Evolutionary conservation across 2,113 vertebrate genomes (phyloP), one percentile per base, ranked within the genome.

Genomic region (Lathamus discolor): DNA sequence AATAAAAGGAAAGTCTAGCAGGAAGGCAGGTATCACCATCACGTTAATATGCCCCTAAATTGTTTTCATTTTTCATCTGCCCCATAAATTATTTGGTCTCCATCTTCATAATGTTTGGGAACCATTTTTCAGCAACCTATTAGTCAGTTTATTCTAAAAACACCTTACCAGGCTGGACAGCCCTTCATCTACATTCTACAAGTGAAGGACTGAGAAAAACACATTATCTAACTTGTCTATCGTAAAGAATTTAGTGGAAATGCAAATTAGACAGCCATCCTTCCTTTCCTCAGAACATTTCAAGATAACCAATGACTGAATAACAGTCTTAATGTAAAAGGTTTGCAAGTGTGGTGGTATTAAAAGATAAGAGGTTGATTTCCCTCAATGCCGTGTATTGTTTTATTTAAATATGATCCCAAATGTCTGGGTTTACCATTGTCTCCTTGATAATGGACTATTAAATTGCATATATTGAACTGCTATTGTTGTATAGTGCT

Each of bases 301-400:
- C 17, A 52, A 80, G 51, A 86, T 68, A 88, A 86, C 29, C 59
- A 14, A 59, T 88, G 63, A 43, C 64, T 70, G 44, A 54, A 2
- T 67, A 73, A 76, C 44, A 78, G 24, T 66, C 41, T 54, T 67
- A 86, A 77, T 48, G 35, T 48, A 81, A 69, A 59, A 77, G 14
- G 17, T 78, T 72, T 86, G 61, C 35, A 90, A 82, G 16, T 44
- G 20, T 83, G 29, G 33, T 70, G 43, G 35, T 44, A 75, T 82
- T 92, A 75, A 86, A 81, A 93, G 69, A 79, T 86, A 95, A 83
- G 76, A 96, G 24, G 29, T 55, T 85, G 29, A 95, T 95, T 95
- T 92, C 84, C 83, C 80, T 76, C 75, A 73, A 17, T 69, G 39
- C 55, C 64, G 7, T 9, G 3, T 59, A 62, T 86, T 94, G 52